Evolutionary conservation across 2,113 vertebrate genomes (phyloP), one percentile per base, ranked within the genome.

Genomic region (Syrrhaptes paradoxus): DNA sequence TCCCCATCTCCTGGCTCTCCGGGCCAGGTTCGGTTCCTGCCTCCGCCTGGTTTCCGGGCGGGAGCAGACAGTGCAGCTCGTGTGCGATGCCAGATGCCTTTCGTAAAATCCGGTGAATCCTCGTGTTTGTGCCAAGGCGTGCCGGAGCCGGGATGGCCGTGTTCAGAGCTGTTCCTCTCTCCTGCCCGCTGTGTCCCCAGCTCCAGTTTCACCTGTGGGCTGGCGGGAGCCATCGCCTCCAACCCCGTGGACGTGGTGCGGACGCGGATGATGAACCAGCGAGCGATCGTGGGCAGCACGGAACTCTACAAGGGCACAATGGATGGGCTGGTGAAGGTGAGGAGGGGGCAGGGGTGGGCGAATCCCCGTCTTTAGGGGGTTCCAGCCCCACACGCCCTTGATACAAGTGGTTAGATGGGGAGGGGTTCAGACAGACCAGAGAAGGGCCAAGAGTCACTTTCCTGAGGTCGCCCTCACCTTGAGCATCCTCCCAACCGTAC

Each of bases 241-340:
- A 99, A 99, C 96, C 99, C 99, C 0, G 98, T 99, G 92, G 99
- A 99, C 4, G 99, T 99, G 49, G 99, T 99, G 51, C 98, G 99
- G 85, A 99, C 99, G 1, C 98, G 99, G 46, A 99, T 99, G 98
- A 99, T 99, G 99, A 99, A 99, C 98, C 99, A 99, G 98, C 98
- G 98, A 22, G 98, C 97, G 1, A 97, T 98, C 4, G 97, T 97
- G 96, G 98, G 97, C 77, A 97, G 91, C 31, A 96, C 97, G 2
- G 97, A 97, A 77, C 97, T 98, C 85, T 99, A 99, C 80, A 98
- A 98, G 95, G 99, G 99, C 80, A 99, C 99, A 2, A 81, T 99
- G 96, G 99, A 99, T 90, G 99, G 99, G 48, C 96, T 99, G 2
- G 83, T 99, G 94, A 99, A 99, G 99, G 99, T 99, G 92, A 43